Conservation (phyloP, 1,140 invertebrate genomes). For the Drosophila yakuba region DNA sequence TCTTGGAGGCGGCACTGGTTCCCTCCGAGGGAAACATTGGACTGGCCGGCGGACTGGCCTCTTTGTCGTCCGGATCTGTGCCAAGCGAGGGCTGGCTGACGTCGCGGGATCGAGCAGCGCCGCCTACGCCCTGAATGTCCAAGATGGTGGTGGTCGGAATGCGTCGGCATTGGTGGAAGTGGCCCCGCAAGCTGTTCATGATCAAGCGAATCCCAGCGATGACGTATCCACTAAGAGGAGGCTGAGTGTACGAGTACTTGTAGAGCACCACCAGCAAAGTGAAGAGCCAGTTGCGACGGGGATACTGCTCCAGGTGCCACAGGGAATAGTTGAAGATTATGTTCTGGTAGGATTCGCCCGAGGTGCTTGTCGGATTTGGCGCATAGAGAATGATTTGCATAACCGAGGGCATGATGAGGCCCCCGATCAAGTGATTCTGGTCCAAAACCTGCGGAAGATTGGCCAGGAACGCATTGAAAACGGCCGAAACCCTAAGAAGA, state of each 20-base stretch:
- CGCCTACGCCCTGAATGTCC: constrained; percentile 87
- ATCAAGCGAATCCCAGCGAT: constrained; percentile 94
- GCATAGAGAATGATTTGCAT: constrained; percentile 95
- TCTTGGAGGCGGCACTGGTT: constrained; percentile 80
- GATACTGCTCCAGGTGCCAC: constrained; percentile 94
- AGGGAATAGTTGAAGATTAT: constrained; percentile 90
- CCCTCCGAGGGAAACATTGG: constrained; percentile 84
- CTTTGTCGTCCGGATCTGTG: constrained; percentile 86
- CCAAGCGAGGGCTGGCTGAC: constrained; percentile 91
- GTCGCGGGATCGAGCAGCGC: constrained; percentile 89
- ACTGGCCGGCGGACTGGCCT: constrained; percentile 80
- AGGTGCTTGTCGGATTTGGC: constrained; percentile 88
- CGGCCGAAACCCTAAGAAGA: constrained; percentile 88
- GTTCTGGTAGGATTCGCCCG: constrained; percentile 78
- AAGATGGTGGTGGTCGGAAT: constrained; percentile 89
- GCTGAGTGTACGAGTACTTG: constrained; percentile 97
- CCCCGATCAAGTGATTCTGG: constrained; percentile 96
- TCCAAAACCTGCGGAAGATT: constrained; percentile 97
- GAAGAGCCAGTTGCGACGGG: constrained; percentile 96
- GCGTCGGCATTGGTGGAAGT: constrained; percentile 94
- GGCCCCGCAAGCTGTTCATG: constrained; percentile 96
- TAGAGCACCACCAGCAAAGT: constrained; percentile 97
- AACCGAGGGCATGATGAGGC: constrained; percentile 93
- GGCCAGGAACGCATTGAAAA: constrained; percentile 97
- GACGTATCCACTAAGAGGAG: constrained; percentile 92